Percentiles rank a stretch among this genome's conserved stretches.
Conservation (phyloP, 2,797 vertebrate genomes). For the Enteromius mattozi region DNA sequence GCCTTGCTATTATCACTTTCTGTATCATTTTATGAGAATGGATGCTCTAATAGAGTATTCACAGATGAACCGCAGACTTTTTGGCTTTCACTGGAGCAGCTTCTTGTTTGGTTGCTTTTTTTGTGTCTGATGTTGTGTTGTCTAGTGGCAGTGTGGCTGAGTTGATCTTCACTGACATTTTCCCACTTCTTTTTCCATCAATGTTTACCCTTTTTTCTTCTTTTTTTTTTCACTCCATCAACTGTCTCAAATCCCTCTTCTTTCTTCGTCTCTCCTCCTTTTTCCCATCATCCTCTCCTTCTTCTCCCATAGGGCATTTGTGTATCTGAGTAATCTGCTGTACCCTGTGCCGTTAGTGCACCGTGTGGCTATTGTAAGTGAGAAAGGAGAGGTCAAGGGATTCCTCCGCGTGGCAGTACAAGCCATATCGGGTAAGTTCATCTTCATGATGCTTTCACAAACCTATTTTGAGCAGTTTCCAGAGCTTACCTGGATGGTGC, state of each 20-base stretch:
- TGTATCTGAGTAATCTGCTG: slow-evolving; percentile 97
- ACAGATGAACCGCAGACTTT: slow-evolving; percentile 29
- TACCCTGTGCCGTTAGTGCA: slow-evolving; percentile 96
- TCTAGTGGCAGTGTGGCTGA: slow-evolving; percentile 63
- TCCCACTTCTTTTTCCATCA: neutral
- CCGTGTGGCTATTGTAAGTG: slow-evolving; percentile 94
- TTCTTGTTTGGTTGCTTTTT: slow-evolving; percentile 74
- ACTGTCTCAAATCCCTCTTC: slow-evolving; percentile 2
- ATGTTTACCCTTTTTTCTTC: neutral
- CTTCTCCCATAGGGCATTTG: slow-evolving; percentile 86
- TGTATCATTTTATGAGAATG: slow-evolving; percentile 17
- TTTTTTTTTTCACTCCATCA: slow-evolving; percentile 1
- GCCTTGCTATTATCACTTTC: neutral
- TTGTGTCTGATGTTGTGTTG: slow-evolving; percentile 73
- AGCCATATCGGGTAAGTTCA: slow-evolving; percentile 90
- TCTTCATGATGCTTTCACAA: slow-evolving; percentile 6
- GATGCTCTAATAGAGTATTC: slow-evolving; percentile 12
- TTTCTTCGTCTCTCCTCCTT: neutral
- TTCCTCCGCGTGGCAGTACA: slow-evolving; percentile 96
- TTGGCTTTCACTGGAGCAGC: slow-evolving; percentile 50
- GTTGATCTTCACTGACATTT: slow-evolving; percentile 40
- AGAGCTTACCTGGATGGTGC: no score
- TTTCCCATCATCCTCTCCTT: neutral
- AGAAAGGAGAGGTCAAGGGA: slow-evolving; percentile 97
- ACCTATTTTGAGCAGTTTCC: neutral